Evolutionary conservation across 2,797 vertebrate genomes (phyloP).

Genomic region (Acrossocheilus fasciatus): DNA sequence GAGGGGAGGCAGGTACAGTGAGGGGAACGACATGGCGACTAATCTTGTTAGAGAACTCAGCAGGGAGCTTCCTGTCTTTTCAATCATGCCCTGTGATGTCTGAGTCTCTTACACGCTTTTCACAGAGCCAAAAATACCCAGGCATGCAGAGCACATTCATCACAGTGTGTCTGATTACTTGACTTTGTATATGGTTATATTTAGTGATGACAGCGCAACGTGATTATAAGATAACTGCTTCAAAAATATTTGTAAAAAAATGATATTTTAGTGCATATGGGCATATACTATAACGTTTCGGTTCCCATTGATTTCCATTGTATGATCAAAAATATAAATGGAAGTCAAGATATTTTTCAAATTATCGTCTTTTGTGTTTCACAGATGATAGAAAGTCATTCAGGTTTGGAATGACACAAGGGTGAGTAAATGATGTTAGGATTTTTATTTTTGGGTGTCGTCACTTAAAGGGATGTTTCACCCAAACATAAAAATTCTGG

Average conservation of each 20-base stretch:
- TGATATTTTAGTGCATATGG: neutral
- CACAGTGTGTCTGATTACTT: neutral
- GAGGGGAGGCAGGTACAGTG: constrained; percentile 30
- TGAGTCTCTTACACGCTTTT: constrained; percentile 43
- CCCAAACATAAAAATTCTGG: neutral
- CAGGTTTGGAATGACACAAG: too few species aligned
- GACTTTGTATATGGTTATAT: neutral
- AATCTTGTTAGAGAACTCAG: constrained; percentile 47
- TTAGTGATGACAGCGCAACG: neutral
- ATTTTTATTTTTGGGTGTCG: too few species aligned
- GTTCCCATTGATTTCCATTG: neutral
- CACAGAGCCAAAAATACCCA: constrained; percentile 9
- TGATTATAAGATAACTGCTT: neutral
- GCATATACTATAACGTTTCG: too few species aligned
- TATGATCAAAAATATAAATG: neutral
- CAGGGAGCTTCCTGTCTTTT: constrained; percentile 48
- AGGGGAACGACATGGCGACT: constrained; percentile 13
- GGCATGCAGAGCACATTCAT: neutral
- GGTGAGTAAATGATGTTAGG: too few species aligned
- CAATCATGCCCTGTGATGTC: constrained; percentile 36
- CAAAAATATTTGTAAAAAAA: neutral
- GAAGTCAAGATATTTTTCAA: neutral
- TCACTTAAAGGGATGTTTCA: too few species aligned
- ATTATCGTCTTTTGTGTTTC: too few species aligned
- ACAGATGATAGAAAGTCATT: too few species aligned